Evolutionary conservation across 2,797 vertebrate genomes (phyloP), one percentile per base, ranked within the genome.

Genomic region (Silurus aristotelis): DNA sequence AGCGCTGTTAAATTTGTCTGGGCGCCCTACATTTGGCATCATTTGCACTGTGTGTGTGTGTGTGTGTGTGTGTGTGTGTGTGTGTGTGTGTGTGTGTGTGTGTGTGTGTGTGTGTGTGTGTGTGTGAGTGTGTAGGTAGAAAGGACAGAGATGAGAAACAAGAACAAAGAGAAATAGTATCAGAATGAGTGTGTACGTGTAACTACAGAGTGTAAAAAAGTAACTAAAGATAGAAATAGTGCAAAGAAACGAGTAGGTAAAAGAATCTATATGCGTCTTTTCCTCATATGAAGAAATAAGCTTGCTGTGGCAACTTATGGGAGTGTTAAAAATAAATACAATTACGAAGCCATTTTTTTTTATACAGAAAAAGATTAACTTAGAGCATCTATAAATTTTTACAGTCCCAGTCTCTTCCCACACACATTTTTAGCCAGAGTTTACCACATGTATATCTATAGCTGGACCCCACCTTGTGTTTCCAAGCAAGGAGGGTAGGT

Each of bases 401-500:
- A 19, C 27, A 31, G 55, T 31, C 27, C 55, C 73, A 31, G 58
- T 58, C 5, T 19, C 9, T 5, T 12, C 14, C 7, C 22, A 52
- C 46, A 66, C 46, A 46, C 22, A 3, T 13, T 22, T 0, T 38
- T 27, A 27, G 25, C 10, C 15, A 58, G 31, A n/a, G 14, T 64
- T 63, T 87, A 38, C 63, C 64, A 85, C 64, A 86, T 58, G 61
- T 56, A 86, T 6, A 38, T 55, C 82, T 86, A 82, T 68, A 84
- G 72, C 80, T 75, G 72, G 52, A 85, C 38, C 38, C 46, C 73
- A 80, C 82, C 55, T 79, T 81, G 48, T 68, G n/a, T 86, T 86
- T 68, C 83, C 83, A 75, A 86, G 82, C 67, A 82, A 87, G 84
- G 77, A 81, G 85, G 87, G 81, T 80, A 72, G 75, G 67, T 83